A percentile compares a stretch with the other conserved stretches of the same genome.
These are phyloP conservation scores for Molorchus minor DNA, from an alignment of 2,888 invertebrate species.

Conservation along the genomic window DNA sequence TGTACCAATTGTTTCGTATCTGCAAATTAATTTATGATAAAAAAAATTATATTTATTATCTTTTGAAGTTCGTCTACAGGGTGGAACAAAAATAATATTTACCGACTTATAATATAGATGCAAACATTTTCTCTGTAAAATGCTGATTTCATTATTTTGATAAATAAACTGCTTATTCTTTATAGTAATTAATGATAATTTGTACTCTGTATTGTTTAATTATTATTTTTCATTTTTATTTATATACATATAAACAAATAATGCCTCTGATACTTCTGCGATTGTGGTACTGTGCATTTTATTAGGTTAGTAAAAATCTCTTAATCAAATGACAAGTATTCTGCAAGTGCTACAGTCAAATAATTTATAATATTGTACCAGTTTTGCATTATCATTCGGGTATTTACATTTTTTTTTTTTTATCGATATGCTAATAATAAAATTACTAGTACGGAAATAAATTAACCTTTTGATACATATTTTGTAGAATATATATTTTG, in stretches of 20 bases:
- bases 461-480: constrained; percentile 54
- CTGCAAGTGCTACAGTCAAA: constrained; percentile 20
- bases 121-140: constrained; percentile 20
- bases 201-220: constrained; percentile 32
- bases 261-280: constrained; percentile 17
- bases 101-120: background rate
- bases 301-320: constrained; percentile 22
- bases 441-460: constrained; percentile 32
- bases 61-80: constrained; percentile 3
- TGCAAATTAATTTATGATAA: constrained; percentile 21
- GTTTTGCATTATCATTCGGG: constrained; percentile 22
- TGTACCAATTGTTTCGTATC: constrained; percentile 28
- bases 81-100: constrained; percentile 12
- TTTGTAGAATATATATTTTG: constrained; percentile 58
- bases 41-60: constrained; percentile 24
- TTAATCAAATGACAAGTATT: constrained; percentile 35
- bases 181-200: constrained; percentile 21
- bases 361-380: constrained; percentile 25
- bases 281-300: constrained; percentile 15
- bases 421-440: constrained; percentile 43
- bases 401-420: constrained; percentile 22
- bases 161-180: constrained; percentile 17
- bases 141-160: constrained; percentile 18
- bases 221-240: constrained; percentile 38
- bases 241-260: constrained; percentile 28